Evolutionary conservation across 2,113 vertebrate species (phyloP).

Genomic region (Dipodomys ordii): DNA sequence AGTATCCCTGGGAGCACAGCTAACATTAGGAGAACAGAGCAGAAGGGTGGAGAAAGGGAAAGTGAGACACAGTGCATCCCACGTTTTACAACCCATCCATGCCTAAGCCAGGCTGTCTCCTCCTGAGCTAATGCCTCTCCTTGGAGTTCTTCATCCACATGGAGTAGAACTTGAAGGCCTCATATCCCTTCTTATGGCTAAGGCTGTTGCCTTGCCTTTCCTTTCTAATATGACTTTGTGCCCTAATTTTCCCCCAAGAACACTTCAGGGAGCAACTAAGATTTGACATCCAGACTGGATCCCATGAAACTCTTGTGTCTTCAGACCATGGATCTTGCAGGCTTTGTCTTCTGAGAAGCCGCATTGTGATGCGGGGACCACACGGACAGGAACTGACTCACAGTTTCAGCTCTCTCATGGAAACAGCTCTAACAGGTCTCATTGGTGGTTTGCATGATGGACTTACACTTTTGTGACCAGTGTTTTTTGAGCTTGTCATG

Average conservation of each 20-base stretch:
- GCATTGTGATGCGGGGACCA: background rate
- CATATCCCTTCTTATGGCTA: background rate
- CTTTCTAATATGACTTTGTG: background rate
- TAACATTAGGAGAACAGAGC: background rate
- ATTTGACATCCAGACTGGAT: background rate
- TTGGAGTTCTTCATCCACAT: too few species aligned
- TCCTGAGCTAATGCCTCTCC: background rate
- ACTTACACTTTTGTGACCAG: background rate
- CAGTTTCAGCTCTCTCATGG: background rate
- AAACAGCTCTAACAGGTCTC: background rate
- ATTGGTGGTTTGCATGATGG: background rate
- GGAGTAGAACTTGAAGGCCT: background rate
- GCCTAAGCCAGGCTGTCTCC: background rate
- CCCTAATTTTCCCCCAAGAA: background rate
- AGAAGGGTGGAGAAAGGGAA: background rate
- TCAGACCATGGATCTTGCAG: background rate
- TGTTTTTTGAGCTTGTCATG: background rate
- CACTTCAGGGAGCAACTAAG: background rate
- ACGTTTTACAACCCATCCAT: background rate
- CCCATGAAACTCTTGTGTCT: background rate
- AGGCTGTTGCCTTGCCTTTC: background rate
- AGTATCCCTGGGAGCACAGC: background rate
- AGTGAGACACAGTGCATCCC: accelerated
- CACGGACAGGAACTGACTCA: accelerated
- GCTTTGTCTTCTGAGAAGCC: background rate